Evolutionary conservation across 2,797 vertebrate species (phyloP), one percentile per base, ranked within the genome.

Genomic region (Gallirallus australis): DNA sequence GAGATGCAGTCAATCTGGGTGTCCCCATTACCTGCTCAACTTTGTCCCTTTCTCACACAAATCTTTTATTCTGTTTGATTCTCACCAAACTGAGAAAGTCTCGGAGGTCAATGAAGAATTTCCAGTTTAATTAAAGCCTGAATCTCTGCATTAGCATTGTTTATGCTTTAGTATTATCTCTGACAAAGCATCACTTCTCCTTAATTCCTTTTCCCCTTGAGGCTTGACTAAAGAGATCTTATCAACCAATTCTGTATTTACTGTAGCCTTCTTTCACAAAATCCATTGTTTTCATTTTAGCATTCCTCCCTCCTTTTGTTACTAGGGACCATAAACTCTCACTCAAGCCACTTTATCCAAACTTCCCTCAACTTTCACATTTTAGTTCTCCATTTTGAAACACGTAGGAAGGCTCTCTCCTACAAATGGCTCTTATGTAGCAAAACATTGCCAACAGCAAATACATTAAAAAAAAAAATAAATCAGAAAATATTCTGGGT

Each of bases 211-310:
- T 89, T 56, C 42, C 90, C 92, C 94, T 90, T 56, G 63, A 92
- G 93, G 93, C 90, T 90, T 90, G 73, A 56, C 66, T 90, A 60
- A 78, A 79, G 56, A 93, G 94, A 96, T 96, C 92, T 96, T 97
- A 96, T 92, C 94, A 89, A 91, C 30, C 63, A 72, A 63, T 82
- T 94, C 92, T 19, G 59, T 70, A 86, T 86, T 95, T 82, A 95
- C 72, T 79, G 78, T 53, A 84, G 80, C 70, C 56, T 88, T 82
- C 65, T 69, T 84, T 69, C 59, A 89, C 86, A 90, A 91, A 95
- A 92, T 82, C 70, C 54, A 76, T 66, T 96, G 90, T 54, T 94
- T 95, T 84, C 72, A 72, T 72, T 81, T 83, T 2, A 86, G 63
- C 72, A 93, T 91, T 90, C 78, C 92, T 94, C 61, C 56, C 59